Base-by-base conservation (phyloP, 2,113 vertebrate species). In the Rhea americana region DNA sequence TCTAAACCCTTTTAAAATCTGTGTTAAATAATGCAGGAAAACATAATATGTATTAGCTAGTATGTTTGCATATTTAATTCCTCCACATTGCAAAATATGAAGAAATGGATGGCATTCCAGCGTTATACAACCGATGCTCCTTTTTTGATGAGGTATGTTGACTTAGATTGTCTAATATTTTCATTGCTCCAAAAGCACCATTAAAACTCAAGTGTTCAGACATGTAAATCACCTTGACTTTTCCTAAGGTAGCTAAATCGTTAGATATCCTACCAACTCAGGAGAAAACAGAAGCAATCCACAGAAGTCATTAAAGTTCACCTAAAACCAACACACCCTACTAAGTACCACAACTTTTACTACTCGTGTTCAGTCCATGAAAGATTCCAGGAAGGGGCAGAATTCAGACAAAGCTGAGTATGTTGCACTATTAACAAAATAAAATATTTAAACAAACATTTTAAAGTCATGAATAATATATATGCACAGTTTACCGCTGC, bases 391-490 rank as follows among this genome's bases (percentile, higher is more conserved):
- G 7, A 55, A 86, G 86, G 65, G 7, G 5, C 37, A 85, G 87
- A 87, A 95, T 91, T 95, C 93, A 91, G 94, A 94, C 92, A 62
- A 95, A 94, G 62, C 39, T 78, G 96, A 97, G 94, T 85, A 93
- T 80, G 91, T 86, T 89, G 87, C 91, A 96, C 95, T 97, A 90
- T 88, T 95, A 95, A 67, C 58, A 96, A 94, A 94, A 97, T 96
- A 88, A 98, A 97, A 97, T 92, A 97, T 96, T 97, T 93, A 97
- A 93, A 84, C 91, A 95, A 89, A 76, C 90, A 94, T 82, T 96
- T 97, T 86, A 30, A 94, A 91, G 66, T 95, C 89, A 97, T 97
- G 93, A 98, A 97, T 97, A 97, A 97, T 97, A 97, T 63, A 97
- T 96, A 81, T 14, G 32, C 85, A 89, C 32, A 61, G 79, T 91